These are phyloP conservation scores for Hirtodrosophila alboralis DNA, from an alignment of 2,888 invertebrate species.

Conservation along the genomic window DNA sequence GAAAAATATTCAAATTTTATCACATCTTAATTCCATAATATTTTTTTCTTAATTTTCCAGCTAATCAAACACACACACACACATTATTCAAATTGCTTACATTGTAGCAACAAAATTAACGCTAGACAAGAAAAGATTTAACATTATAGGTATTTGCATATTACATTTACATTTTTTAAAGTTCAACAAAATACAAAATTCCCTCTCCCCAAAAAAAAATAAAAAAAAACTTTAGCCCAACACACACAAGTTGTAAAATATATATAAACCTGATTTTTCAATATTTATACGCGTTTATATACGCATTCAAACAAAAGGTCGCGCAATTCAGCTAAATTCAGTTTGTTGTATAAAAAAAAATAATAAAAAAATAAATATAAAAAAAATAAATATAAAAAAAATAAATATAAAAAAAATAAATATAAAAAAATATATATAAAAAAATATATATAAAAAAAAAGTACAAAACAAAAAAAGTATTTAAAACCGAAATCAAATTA, in stretches of 20 bases:
- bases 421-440: no score
- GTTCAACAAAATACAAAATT: constrained; percentile 17
- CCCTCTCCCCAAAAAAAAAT: no score
- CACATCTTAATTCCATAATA: constrained; percentile 3
- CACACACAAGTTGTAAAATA: constrained; percentile 37
- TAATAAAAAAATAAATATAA: not conserved
- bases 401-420: no score
- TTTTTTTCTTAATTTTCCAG: constrained; percentile 16
- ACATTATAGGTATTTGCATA: constrained; percentile 13
- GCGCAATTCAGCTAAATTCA: constrained; percentile 5
- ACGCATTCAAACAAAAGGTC: constrained; percentile 40
- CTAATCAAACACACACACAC: constrained; percentile 12
- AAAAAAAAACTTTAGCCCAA: constrained; percentile 24
- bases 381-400: no score
- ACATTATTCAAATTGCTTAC: constrained; percentile 29
- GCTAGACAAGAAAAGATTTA: not conserved
- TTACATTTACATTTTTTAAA: constrained; percentile 16
- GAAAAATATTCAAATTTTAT: constrained; percentile 4
- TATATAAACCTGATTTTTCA: constrained; percentile 49
- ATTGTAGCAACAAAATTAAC: constrained; percentile 4
- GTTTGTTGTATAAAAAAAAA: not conserved
- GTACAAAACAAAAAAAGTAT: no score
- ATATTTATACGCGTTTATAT: constrained; percentile 20
- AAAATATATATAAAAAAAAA: no score
- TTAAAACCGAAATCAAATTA: no score